Evolutionary conservation across 2,888 invertebrate species (phyloP), one percentile per base, ranked within the genome.

Genomic region (Gryllus longicercus): DNA sequence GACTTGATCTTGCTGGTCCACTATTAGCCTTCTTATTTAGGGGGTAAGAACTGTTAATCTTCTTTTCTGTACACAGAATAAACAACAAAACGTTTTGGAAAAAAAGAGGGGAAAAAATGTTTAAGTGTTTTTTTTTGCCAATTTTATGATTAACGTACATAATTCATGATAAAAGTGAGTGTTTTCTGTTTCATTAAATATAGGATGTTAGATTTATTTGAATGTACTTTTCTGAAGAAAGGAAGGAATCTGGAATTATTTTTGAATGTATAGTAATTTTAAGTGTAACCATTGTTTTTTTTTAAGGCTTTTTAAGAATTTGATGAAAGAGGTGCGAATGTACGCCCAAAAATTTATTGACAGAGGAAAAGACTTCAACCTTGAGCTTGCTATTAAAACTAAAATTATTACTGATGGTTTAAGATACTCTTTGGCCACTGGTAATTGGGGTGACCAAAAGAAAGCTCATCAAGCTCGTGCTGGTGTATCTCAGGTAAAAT

Each of bases 401-500:
- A 95, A 98, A 86, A 96, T 98, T 80, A 99, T 99, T 82, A 99
- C 99, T 1, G 98, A 99, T 87, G 99, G 99, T 51, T 89, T 99
- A 80, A 91, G 98, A 84, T 99, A 99, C 86, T 99, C 99, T 0
- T 90, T 99, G 84, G 99, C 99, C 84, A 99, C 99, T 51, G 99
- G 99, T 74, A 99, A 99, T 88, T 99, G 99, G 99, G 99, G 99
- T 78, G 99, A 99, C 87, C 99, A 99, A 88, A 99, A 99, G 88
- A 99, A 99, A 87, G 99, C 99, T 80, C 99, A 99, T 92, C 97
- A 98, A 88, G 98, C 97, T 38, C 90, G 98, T 88, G 97, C 97
- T 84, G 98, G 98, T 78, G 98, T 98, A 50, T 96, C 97, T 78
- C 93, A 94, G 89, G 91, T 91, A 83, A 81, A 81, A 16, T 38